phyloP scores from a whole-genome alignment of 1,140 invertebrate genomes.

The Oreohelix idahoensis region DNA sequence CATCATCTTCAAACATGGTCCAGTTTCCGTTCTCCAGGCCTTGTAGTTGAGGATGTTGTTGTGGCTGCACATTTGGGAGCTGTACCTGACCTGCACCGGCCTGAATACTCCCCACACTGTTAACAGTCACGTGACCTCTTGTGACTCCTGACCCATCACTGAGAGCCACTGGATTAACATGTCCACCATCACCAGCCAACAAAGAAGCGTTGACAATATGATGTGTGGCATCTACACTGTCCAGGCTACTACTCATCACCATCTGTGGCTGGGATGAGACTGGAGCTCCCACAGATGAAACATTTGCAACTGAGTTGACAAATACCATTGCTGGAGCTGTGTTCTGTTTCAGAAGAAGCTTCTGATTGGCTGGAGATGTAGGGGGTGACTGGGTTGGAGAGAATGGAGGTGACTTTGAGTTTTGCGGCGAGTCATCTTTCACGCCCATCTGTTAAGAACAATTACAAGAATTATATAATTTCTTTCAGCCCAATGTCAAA shows the following conservation, averaged over 20 bases:
- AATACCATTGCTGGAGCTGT: conserved; percentile 47
- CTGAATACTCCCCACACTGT: not conserved
- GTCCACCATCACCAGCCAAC: conserved; percentile 33
- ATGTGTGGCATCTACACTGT: not conserved
- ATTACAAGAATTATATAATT: too few species aligned
- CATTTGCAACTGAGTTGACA: conserved; percentile 20
- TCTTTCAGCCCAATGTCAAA: too few species aligned
- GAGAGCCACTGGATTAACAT: conserved; percentile 50
- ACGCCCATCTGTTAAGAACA: conserved; percentile 44
- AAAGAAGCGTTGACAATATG: conserved; percentile 5
- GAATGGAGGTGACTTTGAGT: conserved; percentile 61
- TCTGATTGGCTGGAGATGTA: conserved; percentile 50
- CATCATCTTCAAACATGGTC: conserved; percentile 71
- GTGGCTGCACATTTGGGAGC: not conserved
- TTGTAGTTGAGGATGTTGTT: conserved; percentile 30
- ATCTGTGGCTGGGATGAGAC: not conserved
- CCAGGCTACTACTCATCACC: conserved; percentile 11
- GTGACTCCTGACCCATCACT: conserved; percentile 1
- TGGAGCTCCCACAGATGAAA: not conserved
- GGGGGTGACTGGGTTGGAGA: conserved; percentile 58
- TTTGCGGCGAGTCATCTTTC: conserved; percentile 57
- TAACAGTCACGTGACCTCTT: not conserved
- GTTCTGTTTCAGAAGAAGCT: conserved; percentile 49
- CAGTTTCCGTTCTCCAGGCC: conserved; percentile 60
- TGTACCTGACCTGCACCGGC: conserved; percentile 2